Evolutionary conservation across 2,113 vertebrate genomes (phyloP).

Genomic region (Leptodactylus fuscus): DNA sequence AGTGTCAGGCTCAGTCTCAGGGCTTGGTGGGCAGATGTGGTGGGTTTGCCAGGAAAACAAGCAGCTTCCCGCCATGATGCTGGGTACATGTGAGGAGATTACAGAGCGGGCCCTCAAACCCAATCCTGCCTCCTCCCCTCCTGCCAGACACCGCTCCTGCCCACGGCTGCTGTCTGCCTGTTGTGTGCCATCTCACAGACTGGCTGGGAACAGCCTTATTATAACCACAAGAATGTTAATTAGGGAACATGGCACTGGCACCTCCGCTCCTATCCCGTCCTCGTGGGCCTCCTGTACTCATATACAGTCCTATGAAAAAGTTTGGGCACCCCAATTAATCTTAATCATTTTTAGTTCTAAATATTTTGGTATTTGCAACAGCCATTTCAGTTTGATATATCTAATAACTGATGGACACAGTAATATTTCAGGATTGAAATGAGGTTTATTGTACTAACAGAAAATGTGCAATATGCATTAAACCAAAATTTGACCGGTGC

Average conservation of each 20-base stretch:
- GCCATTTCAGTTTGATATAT: no score
- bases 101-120: constrained; percentile 25
- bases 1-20: constrained; percentile 26
- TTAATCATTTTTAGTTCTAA: no score
- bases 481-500: no score
- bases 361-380: no score
- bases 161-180: neutral
- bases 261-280: neutral
- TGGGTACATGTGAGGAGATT: constrained; percentile 26
- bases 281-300: neutral
- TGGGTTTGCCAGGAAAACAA: neutral
- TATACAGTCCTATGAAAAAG: no score
- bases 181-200: constrained; percentile 19
- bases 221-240: constrained; percentile 23
- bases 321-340: no score
- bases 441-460: no score
- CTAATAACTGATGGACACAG: no score
- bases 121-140: constrained; percentile 3
- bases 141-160: neutral
- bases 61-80: constrained; percentile 38
- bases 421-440: no score
- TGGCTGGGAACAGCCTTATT: constrained; percentile 16
- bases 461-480: no score
- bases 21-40: neutral
- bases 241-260: neutral